phyloP scores from a whole-genome alignment of 2,888 invertebrate genomes.

The Choreutis nemorana region DNA sequence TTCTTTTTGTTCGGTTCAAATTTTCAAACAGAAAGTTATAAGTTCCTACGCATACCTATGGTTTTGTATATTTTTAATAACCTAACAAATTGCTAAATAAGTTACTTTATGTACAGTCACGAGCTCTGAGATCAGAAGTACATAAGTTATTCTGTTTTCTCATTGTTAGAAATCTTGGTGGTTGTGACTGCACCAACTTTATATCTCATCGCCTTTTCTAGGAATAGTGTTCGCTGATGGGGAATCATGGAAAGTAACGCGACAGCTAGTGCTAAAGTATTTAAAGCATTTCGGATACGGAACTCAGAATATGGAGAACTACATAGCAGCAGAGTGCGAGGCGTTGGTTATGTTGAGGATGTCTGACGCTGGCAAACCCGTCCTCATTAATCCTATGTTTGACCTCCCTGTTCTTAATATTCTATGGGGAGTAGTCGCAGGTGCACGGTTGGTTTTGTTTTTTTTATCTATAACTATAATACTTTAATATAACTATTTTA shows the following conservation, averaged over 20 bases:
- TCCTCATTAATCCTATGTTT: slow-evolving; percentile 65
- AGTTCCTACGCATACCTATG: no score
- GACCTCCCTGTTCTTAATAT: slow-evolving; percentile 74
- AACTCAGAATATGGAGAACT: slow-evolving; percentile 66
- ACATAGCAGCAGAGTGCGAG: slow-evolving; percentile 67
- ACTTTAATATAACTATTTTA: background rate
- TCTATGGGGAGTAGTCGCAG: slow-evolving; percentile 75
- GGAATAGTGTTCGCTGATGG: slow-evolving; percentile 78
- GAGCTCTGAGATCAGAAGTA: no score
- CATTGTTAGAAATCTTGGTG: background rate
- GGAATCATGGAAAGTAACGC: slow-evolving; percentile 68
- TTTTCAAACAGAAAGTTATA: no score
- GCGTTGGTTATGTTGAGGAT: slow-evolving; percentile 58
- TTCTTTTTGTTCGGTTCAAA: no score
- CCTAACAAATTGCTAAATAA: no score
- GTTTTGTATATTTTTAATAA: no score
- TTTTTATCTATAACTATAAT: background rate
- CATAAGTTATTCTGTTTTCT: no score
- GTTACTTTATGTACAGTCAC: no score
- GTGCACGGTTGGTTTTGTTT: slow-evolving; percentile 47
- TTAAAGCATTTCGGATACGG: slow-evolving; percentile 72
- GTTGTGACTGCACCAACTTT: background rate
- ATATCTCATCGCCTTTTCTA: slow-evolving; percentile 21
- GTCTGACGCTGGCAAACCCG: slow-evolving; percentile 30
- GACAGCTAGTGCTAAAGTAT: slow-evolving; percentile 70